Evolutionary conservation across 2,797 vertebrate genomes (phyloP), one percentile per base, ranked within the genome.

Genomic region (Phrynocephalus vlangalii): DNA sequence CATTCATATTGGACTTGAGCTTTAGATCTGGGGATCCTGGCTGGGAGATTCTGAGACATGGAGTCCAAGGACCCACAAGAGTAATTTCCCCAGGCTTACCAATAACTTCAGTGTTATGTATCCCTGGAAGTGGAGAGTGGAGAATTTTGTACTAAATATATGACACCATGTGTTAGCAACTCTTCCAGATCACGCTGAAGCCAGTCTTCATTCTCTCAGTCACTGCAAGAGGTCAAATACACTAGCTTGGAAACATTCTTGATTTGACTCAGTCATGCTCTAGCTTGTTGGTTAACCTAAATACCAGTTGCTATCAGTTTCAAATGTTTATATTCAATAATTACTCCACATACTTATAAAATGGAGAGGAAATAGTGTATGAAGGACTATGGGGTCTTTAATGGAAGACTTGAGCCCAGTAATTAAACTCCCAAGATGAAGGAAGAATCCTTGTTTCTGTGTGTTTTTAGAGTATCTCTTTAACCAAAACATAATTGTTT

Each of bases 261-360:
- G 91, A 94, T 95, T 94, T 89, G 87, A 91, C 91, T 79, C 92
- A 96, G 91, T 94, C 90, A 94, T 90, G 87, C 85, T 68, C 72
- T 82, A n/a, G 76, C 91, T 48, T 84, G 20, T 44, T 86, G 60
- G 1, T 52, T 83, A 44, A 77, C 75, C 82, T 63, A 94, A 87
- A 89, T 91, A 92, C 80, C 71, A 84, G 82, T 87, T 83, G 83
- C 84, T 75, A 87, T 90, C 1, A 10, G 93, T 94, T 94, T 92
- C 66, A 91, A 84, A 92, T 86, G 0, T 15, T 30, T 91, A 90
- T 83, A 5, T 89, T 90, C 86, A 87, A 67, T 89, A 91, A 20
- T 72, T 13, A 30, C 85, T 87, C 22, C 16, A 22, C 10, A 52
- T 3, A 3, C 38, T 67, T 70, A 88, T 63, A 78, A 91, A 90